Percentiles rank a stretch among this genome's conserved stretches.
Evolutionary conservation across 2,797 vertebrate species (phyloP).

Genomic region (Pseudochirops corinnae): DNA sequence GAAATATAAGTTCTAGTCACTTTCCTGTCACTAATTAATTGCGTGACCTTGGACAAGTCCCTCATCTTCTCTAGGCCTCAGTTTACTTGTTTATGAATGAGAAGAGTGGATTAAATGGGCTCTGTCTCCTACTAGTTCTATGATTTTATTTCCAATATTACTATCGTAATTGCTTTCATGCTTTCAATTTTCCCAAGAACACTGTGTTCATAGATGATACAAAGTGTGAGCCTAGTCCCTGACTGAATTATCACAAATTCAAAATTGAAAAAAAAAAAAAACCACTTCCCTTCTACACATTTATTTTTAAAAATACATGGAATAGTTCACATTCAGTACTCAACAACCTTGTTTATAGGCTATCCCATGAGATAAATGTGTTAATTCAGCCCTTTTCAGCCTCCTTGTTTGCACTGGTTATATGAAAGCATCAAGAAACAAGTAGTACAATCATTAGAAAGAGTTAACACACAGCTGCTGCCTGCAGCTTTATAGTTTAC

Average conservation of each 20-base stretch:
- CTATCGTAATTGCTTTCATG: not conserved
- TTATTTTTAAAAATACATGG: not conserved
- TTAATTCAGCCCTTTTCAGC: not conserved
- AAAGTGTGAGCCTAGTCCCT: slow-evolving; percentile 5
- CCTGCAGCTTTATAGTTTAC: slow-evolving; percentile 28
- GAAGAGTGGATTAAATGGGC: not conserved
- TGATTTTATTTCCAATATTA: slow-evolving; percentile 48
- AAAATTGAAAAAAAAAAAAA: slow-evolving; percentile 33
- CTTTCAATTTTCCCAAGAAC: slow-evolving; percentile 27
- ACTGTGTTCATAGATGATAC: not conserved
- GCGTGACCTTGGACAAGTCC: not conserved
- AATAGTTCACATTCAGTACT: not conserved
- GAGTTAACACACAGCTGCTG: slow-evolving; percentile 39
- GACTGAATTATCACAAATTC: slow-evolving; percentile 32
- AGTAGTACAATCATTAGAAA: not conserved
- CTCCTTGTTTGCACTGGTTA: not conserved
- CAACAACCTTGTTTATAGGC: not conserved
- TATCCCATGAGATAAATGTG: not conserved
- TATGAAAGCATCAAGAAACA: not conserved
- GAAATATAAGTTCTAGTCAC: slow-evolving; percentile 13
- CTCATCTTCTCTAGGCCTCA: slow-evolving; percentile 15
- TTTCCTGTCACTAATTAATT: not conserved
- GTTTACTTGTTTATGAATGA: slow-evolving; percentile 4
- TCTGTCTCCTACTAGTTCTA: slow-evolving; percentile 18
- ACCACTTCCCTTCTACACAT: not conserved